Evolutionary conservation across 2,113 vertebrate species (phyloP), one percentile per base, ranked within the genome.

Genomic region (Macrotis lagotis): DNA sequence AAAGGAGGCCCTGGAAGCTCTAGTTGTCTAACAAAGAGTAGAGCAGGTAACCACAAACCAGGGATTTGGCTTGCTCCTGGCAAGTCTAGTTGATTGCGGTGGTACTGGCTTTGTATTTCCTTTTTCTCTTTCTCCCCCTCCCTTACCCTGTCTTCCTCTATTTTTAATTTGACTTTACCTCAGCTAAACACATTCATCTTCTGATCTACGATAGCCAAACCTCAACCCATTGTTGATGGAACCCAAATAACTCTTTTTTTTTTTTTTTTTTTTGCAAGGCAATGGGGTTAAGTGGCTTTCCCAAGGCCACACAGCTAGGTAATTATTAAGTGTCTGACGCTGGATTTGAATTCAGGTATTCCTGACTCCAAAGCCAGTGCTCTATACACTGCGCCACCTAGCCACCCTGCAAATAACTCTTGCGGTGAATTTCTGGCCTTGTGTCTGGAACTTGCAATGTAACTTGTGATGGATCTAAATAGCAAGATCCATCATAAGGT

Each of bases 21-120:
- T 96, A 91, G 92, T 95, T 98, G 97, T 95, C 96, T 97, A 92
- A 96, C 91, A 52, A 50, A 90, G 95, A 96, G 92, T 0, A 88
- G 91, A 90, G 97, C 97, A 98, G 97, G 97, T 98, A 93, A 97
- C 98, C 98, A 98, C 98, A 98, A 97, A 96, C 49, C 97, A 93
- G 95, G 19, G 47, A 25, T 93, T 93, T 97, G 97, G 97, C 98
- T 59, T 51, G 93, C 92, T 89, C 24, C 8, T 0, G 91, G 97
- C 96, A 90, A 90, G 66, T 10, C 95, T 28, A 96, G 11, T 8
- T 93, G 97, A 31, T 16, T 97, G 94, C 25, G 96, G 94, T 53
- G 28, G 91, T 66, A 53, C 91, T 59, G 93, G 0, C 90, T 96
- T 90, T 0, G 92, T 96, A 89, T 95, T 50, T 52, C n/a, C 96